Evolutionary conservation across 2,888 invertebrate species (phyloP).

Genomic region (Tuberolachnus salignus): DNA sequence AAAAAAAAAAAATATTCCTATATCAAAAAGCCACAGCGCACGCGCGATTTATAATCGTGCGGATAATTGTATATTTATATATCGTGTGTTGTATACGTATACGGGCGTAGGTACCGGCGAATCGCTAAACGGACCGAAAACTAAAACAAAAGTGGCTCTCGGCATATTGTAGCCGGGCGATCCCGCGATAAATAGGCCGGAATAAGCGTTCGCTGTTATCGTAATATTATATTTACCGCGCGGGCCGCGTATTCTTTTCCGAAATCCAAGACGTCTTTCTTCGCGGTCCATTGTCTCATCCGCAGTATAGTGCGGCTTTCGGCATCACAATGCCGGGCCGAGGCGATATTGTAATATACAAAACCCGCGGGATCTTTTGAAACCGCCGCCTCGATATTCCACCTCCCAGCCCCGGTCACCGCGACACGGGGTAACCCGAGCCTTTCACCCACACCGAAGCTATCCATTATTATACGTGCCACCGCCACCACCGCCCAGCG

Average conservation of each 20-base stretch:
- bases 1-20: no score
- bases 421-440: not conserved
- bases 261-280: not conserved
- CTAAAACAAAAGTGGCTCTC: no score
- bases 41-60: no score
- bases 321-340: not conserved
- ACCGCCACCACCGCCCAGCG: no score
- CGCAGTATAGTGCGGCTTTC: not conserved
- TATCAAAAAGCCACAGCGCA: no score
- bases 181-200: no score
- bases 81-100: no score
- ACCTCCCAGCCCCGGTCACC: not conserved
- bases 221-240: no score
- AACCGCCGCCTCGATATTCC: not conserved
- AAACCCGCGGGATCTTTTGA: not conserved
- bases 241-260: not conserved
- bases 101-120: not conserved
- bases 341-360: not conserved
- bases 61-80: no score
- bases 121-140: no score
- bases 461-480: not conserved
- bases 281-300: not conserved
- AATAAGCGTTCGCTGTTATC: no score
- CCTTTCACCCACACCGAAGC: not conserved
- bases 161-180: no score